A percentile compares a stretch with the other conserved stretches of the same genome.
Conservation (phyloP, 1,140 invertebrate species). For the Nixonia krombeini region DNA sequence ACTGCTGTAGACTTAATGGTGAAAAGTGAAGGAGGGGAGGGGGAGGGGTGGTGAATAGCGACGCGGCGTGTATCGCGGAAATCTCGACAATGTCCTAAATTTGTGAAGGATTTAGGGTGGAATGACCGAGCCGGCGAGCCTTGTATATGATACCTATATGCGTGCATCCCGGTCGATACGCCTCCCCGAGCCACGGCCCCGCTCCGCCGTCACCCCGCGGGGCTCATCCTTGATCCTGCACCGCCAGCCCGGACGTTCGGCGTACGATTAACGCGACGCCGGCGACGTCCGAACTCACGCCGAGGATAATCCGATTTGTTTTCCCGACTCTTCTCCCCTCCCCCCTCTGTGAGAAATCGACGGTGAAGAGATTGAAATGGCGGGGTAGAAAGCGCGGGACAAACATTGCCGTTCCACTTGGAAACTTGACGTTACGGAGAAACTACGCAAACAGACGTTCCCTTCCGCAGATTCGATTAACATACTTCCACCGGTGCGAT, state of each 20-base stretch:
- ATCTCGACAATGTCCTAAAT: constrained; percentile 44
- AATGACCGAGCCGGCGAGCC: constrained; percentile 34
- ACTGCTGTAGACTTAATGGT: no score
- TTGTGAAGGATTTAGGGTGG: constrained; percentile 41
- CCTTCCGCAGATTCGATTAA: no score
- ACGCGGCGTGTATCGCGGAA: constrained; percentile 26
- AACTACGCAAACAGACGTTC: no score
- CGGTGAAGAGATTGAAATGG: not conserved
- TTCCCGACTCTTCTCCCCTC: constrained; percentile 1
- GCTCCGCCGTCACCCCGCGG: constrained; percentile 41
- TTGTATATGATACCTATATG: constrained; percentile 37
- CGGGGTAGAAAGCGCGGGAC: not conserved
- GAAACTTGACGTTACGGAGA: not conserved
- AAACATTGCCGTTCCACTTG: not conserved
- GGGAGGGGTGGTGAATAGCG: no score
- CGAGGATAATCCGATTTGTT: not conserved
- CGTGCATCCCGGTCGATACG: constrained; percentile 57
- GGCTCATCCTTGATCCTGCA: not conserved
- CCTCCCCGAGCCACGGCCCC: constrained; percentile 46
- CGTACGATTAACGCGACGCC: not conserved
- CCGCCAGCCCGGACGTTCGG: not conserved
- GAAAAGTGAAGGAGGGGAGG: no score
- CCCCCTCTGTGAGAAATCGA: not conserved
- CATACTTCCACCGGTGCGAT: no score
- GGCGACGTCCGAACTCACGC: not conserved